phyloP scores from a whole-genome alignment of 2,797 vertebrate genomes.

The Gymnopithys bicolor region DNA sequence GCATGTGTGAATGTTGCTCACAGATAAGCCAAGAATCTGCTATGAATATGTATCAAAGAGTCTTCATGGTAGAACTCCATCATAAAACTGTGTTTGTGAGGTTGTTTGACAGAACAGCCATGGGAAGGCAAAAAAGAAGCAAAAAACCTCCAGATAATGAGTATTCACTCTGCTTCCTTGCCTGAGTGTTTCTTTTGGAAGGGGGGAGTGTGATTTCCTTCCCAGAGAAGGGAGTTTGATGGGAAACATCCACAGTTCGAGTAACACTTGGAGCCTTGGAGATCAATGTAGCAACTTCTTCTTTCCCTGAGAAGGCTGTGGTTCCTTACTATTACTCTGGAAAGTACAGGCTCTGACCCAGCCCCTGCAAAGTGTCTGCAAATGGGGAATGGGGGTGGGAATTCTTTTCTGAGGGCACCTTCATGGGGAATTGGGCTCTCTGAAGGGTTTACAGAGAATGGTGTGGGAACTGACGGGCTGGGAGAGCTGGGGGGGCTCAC shows the following conservation, averaged over 20 bases:
- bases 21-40: slow-evolving; percentile 54
- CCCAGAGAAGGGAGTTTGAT: background rate
- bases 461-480: background rate
- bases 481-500: background rate
- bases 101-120: background rate
- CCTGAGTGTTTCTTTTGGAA: background rate
- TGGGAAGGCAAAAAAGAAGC: background rate
- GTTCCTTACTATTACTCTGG: background rate
- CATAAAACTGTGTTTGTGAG: background rate
- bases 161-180: background rate
- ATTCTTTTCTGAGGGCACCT: background rate
- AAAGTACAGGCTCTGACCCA: background rate
- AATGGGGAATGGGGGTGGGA: background rate
- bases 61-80: background rate
- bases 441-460: background rate
- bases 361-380: background rate
- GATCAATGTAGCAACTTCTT: background rate
- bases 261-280: background rate
- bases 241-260: background rate
- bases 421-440: background rate
- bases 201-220: background rate
- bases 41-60: slow-evolving; percentile 49
- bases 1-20: slow-evolving; percentile 45
- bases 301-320: background rate
- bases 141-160: background rate